Conservation (phyloP, 1,140 invertebrate genomes). For the Euwallacea fornicatus region DNA sequence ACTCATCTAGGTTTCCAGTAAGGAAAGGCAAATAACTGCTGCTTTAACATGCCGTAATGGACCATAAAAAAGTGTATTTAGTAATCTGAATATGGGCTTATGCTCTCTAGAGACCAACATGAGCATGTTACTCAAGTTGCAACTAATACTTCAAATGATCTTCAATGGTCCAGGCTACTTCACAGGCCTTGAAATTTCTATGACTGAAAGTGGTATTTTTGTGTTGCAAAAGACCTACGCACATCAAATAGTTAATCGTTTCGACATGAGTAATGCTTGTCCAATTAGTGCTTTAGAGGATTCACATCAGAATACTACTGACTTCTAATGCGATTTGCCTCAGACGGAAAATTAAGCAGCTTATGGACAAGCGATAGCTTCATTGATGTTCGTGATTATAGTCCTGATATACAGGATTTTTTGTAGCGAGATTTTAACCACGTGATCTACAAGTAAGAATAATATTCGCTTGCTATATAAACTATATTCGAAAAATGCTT, state of each 20-base stretch:
- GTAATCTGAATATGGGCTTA: no score
- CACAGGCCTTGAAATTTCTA: background rate
- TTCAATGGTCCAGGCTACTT: constrained; percentile 3
- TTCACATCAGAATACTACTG: background rate
- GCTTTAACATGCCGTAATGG: no score
- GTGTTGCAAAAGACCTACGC: constrained; percentile 18
- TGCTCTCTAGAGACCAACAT: no score
- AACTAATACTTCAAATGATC: constrained; percentile 5
- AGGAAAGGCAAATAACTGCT: no score
- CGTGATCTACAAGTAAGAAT: no score
- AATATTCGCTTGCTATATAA: no score
- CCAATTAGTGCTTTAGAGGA: constrained; percentile 9
- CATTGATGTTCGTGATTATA: constrained; percentile 51
- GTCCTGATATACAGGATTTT: no score
- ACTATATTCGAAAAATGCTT: no score
- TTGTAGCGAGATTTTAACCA: no score
- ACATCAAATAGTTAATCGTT: constrained; percentile 11
- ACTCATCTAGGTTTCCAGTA: no score
- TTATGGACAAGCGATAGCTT: constrained; percentile 48
- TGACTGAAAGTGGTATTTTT: constrained; percentile 7
- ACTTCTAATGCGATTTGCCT: background rate
- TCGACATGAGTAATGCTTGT: constrained; percentile 23
- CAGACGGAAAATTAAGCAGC: background rate
- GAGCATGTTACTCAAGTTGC: background rate
- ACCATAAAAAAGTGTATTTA: no score